Evolutionary conservation across 2,797 vertebrate species (phyloP), one percentile per base, ranked within the genome.

Genomic region (Pipistrellus nathusii): DNA sequence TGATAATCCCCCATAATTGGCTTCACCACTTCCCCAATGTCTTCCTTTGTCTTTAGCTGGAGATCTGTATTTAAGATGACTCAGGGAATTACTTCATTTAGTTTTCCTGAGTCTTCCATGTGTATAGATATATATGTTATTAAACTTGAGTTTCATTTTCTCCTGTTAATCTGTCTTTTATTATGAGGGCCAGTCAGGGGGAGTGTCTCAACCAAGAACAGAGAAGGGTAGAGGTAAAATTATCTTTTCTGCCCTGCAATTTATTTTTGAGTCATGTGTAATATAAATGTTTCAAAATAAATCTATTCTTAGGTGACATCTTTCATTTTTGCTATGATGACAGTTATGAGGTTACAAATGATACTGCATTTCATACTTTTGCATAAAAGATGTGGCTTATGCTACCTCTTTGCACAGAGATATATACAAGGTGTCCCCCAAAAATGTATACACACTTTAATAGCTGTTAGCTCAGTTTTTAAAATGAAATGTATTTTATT

Each of bases 331-430:
- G 62, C 23, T 85, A 2, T 35, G 15, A 92, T 20, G 48, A 32
- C 27, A 92, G 85, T 88, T 53, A 48, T 66, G 12, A 93, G 3
- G 17, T 94, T 84, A 80, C 51, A 81, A 72, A 93, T 57, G 64
- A 82, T 27, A 80, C 5, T 72, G 1, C 44, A 88, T 46, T 88
- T 91, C 91, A n/a, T 84, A 64, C 57, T 93, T 88, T 81, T 80
- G 4, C 11, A 87, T 80, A 82, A 59, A 15, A 12, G 66, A 76
- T 95, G 76, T 93, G 35, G 41, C 96, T 97, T 97, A 96, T 97
- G 89, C 88, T 97, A 11, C 83, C 95, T 98, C 83, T 97, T 96
- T 96, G 96, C 94, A 92, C 90, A 83, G 46, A 97, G 88, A 95
- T 44, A 44, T 77, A 96, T 62, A 62, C 27, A 62, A 12, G 25